phyloP scores from a whole-genome alignment of 2,888 invertebrate genomes.

The Hanleya hanleyi region DNA sequence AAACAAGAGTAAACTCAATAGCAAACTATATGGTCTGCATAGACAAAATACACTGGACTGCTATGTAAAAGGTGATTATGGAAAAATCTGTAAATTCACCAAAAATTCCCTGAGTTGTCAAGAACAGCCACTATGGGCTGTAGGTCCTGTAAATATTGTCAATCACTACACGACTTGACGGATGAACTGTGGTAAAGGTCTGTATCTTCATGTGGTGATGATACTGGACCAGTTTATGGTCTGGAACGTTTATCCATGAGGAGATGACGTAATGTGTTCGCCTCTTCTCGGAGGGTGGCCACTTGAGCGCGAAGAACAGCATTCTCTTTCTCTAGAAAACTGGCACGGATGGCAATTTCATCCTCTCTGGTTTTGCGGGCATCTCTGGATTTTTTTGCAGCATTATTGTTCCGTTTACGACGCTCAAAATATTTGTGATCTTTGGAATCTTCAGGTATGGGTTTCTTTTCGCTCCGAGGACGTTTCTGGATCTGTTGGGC shows the following conservation, averaged over 20 bases:
- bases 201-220: no score
- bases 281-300: slow-evolving; percentile 85
- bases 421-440: slow-evolving; percentile 93
- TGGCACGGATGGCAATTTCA: slow-evolving; percentile 89
- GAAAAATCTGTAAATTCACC: no score
- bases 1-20: no score
- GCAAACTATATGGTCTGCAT: no score
- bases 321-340: slow-evolving; percentile 90
- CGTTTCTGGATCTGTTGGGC: slow-evolving; percentile 58
- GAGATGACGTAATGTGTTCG: slow-evolving; percentile 81
- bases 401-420: slow-evolving; percentile 89
- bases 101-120: no score
- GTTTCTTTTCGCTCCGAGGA: slow-evolving; percentile 76
- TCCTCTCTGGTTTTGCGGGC: slow-evolving; percentile 90
- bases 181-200: no score
- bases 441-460: slow-evolving; percentile 83
- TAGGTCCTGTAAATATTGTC: no score
- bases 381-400: slow-evolving; percentile 93
- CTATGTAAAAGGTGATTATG: no score
- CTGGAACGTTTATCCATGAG: slow-evolving; percentile 75
- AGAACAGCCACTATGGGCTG: no score
- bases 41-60: no score
- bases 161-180: no score
- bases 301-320: slow-evolving; percentile 88
- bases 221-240: no score